A percentile compares a stretch with the other conserved stretches of the same genome.
These are phyloP conservation scores for Cataglyphis albicans DNA, from an alignment of 2,888 invertebrate genomes.

Conservation along the genomic window DNA sequence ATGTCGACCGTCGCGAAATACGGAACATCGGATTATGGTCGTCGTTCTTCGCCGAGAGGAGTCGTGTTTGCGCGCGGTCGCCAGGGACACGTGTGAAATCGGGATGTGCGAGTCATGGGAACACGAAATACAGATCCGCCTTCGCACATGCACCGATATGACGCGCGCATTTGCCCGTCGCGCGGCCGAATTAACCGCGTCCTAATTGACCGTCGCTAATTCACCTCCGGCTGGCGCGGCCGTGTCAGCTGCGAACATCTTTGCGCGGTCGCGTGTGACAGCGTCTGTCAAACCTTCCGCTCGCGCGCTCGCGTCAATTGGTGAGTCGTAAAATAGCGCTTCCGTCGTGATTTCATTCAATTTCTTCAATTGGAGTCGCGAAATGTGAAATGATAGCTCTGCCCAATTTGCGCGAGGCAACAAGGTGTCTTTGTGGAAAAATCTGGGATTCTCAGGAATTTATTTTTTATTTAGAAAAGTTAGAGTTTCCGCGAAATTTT, in stretches of 20 bases:
- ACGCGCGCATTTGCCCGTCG: slow-evolving; percentile 50
- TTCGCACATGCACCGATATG: slow-evolving; percentile 69
- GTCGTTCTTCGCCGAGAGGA: slow-evolving; percentile 4
- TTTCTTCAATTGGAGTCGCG: slow-evolving; percentile 29
- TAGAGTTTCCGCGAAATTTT: neutral
- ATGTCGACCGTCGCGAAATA: slow-evolving; percentile 22
- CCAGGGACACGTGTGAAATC: slow-evolving; percentile 71
- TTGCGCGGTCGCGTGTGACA: neutral
- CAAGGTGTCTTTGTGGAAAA: neutral
- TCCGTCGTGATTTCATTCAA: slow-evolving; percentile 29
- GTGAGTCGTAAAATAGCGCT: slow-evolving; percentile 29
- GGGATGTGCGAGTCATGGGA: slow-evolving; percentile 68
- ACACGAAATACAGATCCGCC: slow-evolving; percentile 74
- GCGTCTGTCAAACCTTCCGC: slow-evolving; percentile 48
- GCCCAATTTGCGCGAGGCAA: neutral
- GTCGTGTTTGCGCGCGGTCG: slow-evolving; percentile 27
- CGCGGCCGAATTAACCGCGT: slow-evolving; percentile 70
- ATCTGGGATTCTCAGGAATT: neutral
- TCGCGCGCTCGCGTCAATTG: neutral
- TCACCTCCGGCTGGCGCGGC: slow-evolving; percentile 44
- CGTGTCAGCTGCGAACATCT: slow-evolving; percentile 21
- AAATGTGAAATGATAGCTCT: neutral
- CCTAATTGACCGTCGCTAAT: slow-evolving; percentile 75
- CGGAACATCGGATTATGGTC: slow-evolving; percentile 38
- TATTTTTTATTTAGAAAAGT: too few species aligned